Evolutionary conservation across 2,888 invertebrate genomes (phyloP), one percentile per base, ranked within the genome.

Genomic region (Pyralis farinalis): DNA sequence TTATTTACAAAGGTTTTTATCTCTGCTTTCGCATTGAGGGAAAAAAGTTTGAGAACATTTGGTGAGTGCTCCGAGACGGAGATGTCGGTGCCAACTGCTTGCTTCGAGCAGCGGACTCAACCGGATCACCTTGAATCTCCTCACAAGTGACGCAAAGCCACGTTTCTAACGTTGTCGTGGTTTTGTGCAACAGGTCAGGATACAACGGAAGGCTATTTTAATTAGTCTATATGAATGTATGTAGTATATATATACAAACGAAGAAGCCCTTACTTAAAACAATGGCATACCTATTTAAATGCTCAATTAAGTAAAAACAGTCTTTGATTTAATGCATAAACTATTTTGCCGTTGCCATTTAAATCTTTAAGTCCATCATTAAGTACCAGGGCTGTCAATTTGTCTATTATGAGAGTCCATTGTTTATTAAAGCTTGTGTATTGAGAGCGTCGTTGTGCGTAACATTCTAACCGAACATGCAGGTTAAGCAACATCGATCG

Each of bases 51-150:
- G 11, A 21, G 30, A 30, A 37, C 21, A n/a, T 4, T 16, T 16
- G 4, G 16, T 16, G 16, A 16, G 16, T 16, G 3, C 16, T 16
- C 10, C 12, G 21, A 11, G 12, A 8, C 20, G 33, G 39, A 33
- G 38, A 33, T 27, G 55, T 59, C 65, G 57, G 51, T 49, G 58
- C 52, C 47, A 46, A 47, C 53, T 54, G 53, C 54, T 49, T 55
- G 42, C 34, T 12, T 27, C 12, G 20, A 38, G 50, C 56, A 52
- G 55, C 56, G 51, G 55, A 51, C 49, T 59, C 49, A 61, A 85
- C 83, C 57, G 51, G 86, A 56, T 87, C 77, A 85, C 86, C 86
- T 87, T 87, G 86, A 80, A 75, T 71, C 67, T 70, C 71, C 57
- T 63, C 63, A 64, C 63, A 61, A 62, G 66, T 51, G 51, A 51